A percentile compares a stretch with the other conserved stretches of the same genome.
phyloP scores from a whole-genome alignment of 2,797 vertebrate species.

The Aplochiton taeniatus region DNA sequence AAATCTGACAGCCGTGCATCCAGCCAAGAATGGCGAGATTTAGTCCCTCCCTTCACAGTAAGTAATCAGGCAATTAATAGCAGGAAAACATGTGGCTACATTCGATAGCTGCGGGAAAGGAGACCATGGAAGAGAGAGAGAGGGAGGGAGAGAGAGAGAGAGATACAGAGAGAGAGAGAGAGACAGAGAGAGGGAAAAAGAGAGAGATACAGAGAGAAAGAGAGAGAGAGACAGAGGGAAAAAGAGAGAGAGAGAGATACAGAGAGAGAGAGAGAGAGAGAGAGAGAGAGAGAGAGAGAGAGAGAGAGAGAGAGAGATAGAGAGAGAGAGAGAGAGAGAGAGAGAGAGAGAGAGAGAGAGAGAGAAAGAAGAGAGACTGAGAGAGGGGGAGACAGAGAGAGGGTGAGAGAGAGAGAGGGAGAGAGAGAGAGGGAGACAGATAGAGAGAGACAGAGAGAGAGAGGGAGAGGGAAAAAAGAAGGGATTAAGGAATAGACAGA shows the following conservation, averaged over 20 bases:
- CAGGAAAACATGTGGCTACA: slow-evolving; percentile 72
- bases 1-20: slow-evolving; percentile 67
- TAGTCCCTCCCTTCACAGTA: slow-evolving; percentile 73
- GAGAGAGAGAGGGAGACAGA: slow-evolving; percentile 33
- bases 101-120: slow-evolving; percentile 62
- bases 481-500: slow-evolving; percentile 33
- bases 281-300: slow-evolving; percentile 23
- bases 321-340: neutral
- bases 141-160: neutral
- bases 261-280: slow-evolving; percentile 17
- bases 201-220: too few species aligned
- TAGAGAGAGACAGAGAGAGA: slow-evolving; percentile 47
- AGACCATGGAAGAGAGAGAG: slow-evolving; percentile 12
- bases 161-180: neutral
- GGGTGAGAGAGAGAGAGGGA: slow-evolving; percentile 54
- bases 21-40: slow-evolving; percentile 71
- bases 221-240: slow-evolving; percentile 18
- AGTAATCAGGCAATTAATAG: slow-evolving; percentile 81
- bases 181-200: too few species aligned
- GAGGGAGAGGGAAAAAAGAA: slow-evolving; percentile 41
- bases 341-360: slow-evolving; percentile 37
- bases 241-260: neutral
- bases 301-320: neutral
- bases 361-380: slow-evolving; percentile 26
- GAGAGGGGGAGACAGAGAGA: slow-evolving; percentile 11